phyloP scores from a whole-genome alignment of 1,140 invertebrate genomes.

The Panulirus ornatus region DNA sequence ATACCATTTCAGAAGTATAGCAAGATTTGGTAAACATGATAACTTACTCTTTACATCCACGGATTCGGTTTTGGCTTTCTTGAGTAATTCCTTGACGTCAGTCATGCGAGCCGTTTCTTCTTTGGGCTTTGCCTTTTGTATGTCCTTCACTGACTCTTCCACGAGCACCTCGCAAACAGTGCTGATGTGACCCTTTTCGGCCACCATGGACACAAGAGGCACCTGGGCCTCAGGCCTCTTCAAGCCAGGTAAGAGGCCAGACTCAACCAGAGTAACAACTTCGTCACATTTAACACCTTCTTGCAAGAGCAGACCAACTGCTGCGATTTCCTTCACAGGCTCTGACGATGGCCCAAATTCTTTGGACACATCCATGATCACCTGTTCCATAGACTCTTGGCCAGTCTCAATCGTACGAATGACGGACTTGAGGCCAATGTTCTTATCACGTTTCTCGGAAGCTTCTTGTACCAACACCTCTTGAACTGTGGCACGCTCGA shows the following conservation, averaged over 20 bases:
- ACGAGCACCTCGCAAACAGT: constrained; percentile 72
- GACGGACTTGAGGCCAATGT: constrained; percentile 66
- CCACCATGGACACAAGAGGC: constrained; percentile 71
- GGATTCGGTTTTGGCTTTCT: constrained; percentile 66
- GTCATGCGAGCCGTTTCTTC: constrained; percentile 58
- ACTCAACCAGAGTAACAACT: constrained; percentile 76
- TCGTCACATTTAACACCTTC: constrained; percentile 76
- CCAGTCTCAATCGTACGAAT: constrained; percentile 69
- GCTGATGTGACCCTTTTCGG: constrained; percentile 70
- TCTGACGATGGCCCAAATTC: constrained; percentile 73
- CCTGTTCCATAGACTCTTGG: constrained; percentile 72
- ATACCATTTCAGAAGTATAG: not conserved
- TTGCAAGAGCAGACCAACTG: constrained; percentile 73
- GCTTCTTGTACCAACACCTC: constrained; percentile 73
- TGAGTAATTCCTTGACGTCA: constrained; percentile 69
- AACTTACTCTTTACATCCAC: constrained; percentile 75
- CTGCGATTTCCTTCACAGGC: constrained; percentile 75
- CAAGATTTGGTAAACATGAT: constrained; percentile 7
- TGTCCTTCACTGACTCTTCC: constrained; percentile 67
- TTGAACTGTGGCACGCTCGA: constrained; percentile 68
- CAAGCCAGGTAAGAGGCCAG: constrained; percentile 65
- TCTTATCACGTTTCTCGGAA: constrained; percentile 51
- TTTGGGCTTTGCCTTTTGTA: constrained; percentile 56
- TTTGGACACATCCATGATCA: constrained; percentile 74
- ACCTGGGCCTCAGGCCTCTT: constrained; percentile 67